phyloP scores from a whole-genome alignment of 2,113 vertebrate genomes.

The Mionectes macconnelli region DNA sequence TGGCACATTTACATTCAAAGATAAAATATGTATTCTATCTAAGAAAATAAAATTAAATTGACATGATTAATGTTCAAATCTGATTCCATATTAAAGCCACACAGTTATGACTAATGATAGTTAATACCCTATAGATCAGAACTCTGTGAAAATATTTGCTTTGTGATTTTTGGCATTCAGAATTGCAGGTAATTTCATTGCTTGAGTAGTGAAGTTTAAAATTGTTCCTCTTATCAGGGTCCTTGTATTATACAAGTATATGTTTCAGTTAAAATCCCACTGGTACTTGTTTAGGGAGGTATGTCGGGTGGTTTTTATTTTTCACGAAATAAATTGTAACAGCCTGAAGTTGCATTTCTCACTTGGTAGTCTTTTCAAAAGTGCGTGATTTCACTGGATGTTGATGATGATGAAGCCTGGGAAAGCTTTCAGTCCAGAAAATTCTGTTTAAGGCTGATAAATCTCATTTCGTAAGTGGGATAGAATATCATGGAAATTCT shows the following conservation, averaged over 20 bases:
- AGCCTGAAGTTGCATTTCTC: background rate
- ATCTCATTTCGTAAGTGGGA: background rate
- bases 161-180: background rate
- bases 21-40: background rate
- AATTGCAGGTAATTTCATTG: background rate
- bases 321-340: background rate
- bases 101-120: background rate
- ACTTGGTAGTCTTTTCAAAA: background rate
- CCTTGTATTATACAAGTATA: background rate
- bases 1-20: conserved; percentile 1
- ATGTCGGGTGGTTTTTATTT: accelerated
- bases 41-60: conserved; percentile 30
- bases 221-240: background rate
- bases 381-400: background rate
- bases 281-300: background rate
- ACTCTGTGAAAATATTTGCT: conserved; percentile 15
- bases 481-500: background rate
- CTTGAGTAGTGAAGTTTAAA: background rate
- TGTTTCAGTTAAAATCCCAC: background rate
- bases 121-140: background rate
- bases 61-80: background rate
- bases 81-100: background rate
- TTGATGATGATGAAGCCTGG: background rate
- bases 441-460: background rate
- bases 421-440: background rate